A percentile compares a stretch with the other conserved stretches of the same genome.
These are phyloP conservation scores for Mormyrus lacerda DNA, from an alignment of 2,113 vertebrate genomes.

Conservation along the genomic window DNA sequence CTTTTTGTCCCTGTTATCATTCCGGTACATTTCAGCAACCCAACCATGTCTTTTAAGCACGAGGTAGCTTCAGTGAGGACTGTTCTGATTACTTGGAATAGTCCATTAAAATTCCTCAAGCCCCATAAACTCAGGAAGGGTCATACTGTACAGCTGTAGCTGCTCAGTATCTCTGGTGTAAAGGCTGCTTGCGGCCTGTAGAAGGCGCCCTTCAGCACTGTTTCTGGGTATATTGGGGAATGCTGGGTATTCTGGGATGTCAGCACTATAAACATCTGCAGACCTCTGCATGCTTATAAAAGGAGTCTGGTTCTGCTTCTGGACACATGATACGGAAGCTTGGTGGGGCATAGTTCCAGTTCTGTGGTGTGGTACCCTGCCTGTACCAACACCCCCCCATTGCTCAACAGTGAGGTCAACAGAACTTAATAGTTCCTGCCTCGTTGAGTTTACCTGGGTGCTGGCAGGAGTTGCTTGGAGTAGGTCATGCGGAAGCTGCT, in stretches of 20 bases:
- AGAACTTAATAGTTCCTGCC: neutral
- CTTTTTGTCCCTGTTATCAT: neutral
- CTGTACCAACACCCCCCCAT: neutral
- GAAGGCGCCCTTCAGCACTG: neutral
- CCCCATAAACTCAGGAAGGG: neutral
- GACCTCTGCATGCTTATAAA: constrained; percentile 15
- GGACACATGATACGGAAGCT: neutral
- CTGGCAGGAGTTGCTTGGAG: neutral
- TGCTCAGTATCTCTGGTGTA: neutral
- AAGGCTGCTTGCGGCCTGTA: neutral
- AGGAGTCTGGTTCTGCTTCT: constrained; percentile 15
- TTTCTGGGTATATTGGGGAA: neutral
- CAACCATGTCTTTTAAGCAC: neutral
- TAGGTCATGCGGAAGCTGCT: neutral
- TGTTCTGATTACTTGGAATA: neutral
- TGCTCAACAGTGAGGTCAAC: constrained; percentile 14
- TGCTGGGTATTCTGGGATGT: neutral
- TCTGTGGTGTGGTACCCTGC: neutral
- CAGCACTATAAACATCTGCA: neutral
- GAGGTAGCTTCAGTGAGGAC: neutral
- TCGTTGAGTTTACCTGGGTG: neutral
- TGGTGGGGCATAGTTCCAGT: neutral
- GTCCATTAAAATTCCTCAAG: neutral
- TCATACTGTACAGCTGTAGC: neutral
- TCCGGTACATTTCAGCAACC: neutral